Conservation (phyloP, 2,113 vertebrate species). For the Cervus canadensis region DNA sequence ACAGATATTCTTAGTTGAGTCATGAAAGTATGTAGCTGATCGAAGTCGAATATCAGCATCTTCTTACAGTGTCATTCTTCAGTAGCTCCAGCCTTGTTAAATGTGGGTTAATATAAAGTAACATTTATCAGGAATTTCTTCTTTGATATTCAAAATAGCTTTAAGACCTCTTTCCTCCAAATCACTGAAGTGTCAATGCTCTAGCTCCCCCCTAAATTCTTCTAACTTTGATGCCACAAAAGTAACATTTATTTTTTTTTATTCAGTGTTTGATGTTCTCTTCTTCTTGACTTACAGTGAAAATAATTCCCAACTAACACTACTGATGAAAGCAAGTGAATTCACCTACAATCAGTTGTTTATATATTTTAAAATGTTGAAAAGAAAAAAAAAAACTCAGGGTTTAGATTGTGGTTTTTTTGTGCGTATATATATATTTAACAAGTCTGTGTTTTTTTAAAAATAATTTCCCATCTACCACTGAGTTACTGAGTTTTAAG, state of each 20-base stretch:
- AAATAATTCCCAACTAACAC: not conserved
- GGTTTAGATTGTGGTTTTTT: not conserved
- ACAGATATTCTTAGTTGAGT: not conserved
- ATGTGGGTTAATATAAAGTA: not conserved
- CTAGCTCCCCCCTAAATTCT: not conserved
- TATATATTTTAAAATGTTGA: not conserved
- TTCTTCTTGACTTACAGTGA: not conserved
- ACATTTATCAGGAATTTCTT: conserved; percentile 1
- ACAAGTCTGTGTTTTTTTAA: not conserved
- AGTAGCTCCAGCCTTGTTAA: not conserved
- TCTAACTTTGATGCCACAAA: not conserved
- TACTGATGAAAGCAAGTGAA: not conserved
- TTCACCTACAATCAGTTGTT: not conserved
- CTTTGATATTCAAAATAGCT: not conserved
- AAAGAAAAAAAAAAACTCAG: not conserved
- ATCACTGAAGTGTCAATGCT: not conserved
- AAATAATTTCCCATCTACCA: not conserved
- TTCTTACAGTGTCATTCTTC: not conserved
- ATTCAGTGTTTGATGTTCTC: not conserved
- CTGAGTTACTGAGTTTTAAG: not conserved
- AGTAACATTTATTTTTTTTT: not conserved
- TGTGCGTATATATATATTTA: not conserved
- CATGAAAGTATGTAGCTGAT: conserved; percentile 42
- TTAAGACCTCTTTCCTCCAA: not conserved
- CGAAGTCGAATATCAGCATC: not conserved